Evolutionary conservation across 2,113 vertebrate genomes (phyloP).

Genomic region (Rhagologus leucostigma): DNA sequence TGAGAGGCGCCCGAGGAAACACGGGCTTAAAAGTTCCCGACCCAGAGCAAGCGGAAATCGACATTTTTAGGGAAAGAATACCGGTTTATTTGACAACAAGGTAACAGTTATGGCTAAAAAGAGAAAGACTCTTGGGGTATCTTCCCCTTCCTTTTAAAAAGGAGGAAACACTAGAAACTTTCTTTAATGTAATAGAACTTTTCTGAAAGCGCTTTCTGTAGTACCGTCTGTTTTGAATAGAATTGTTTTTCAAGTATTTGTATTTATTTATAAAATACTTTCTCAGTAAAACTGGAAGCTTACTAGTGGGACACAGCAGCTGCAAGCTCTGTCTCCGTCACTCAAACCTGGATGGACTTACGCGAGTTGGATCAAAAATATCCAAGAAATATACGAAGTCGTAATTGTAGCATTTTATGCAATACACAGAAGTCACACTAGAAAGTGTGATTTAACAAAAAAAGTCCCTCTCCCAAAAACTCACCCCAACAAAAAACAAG

Average conservation of each 20-base stretch:
- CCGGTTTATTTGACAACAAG: background rate
- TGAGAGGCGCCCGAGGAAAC: background rate
- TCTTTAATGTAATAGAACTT: background rate
- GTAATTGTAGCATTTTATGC: background rate
- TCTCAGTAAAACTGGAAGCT: background rate
- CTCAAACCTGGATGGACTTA: background rate
- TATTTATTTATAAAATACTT: background rate
- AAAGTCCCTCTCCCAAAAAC: background rate
- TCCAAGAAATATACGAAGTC: background rate
- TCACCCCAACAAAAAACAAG: background rate
- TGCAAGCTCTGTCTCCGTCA: background rate
- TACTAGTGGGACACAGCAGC: background rate
- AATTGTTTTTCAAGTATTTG: background rate
- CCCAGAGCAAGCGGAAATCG: rapidly evolving
- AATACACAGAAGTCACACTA: background rate
- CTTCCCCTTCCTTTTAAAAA: background rate
- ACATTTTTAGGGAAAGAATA: background rate
- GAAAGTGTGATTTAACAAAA: background rate
- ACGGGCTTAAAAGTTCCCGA: background rate
- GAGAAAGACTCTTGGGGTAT: background rate
- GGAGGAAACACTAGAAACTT: background rate
- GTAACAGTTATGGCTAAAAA: background rate
- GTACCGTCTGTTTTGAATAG: background rate
- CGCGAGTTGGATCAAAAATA: background rate
- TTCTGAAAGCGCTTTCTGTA: background rate